Evolutionary conservation across 2,113 vertebrate species (phyloP).

Genomic region (Phaethon lepturus): DNA sequence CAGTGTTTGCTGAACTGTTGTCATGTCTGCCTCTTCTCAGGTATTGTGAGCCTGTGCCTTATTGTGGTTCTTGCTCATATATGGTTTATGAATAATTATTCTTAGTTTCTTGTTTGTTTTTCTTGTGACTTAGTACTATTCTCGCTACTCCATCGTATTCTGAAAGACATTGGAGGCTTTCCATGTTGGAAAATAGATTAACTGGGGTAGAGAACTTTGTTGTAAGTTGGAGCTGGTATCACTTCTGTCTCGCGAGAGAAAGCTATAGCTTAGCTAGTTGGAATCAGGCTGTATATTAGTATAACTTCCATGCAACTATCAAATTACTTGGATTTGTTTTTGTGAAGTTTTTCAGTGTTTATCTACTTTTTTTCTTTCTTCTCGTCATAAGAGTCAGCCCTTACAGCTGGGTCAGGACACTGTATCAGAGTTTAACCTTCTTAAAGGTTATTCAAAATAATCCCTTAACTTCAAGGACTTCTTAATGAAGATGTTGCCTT

Average conservation of each 20-base stretch:
- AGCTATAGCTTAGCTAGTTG: neutral
- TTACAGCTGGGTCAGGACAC: neutral
- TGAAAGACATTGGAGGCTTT: no score
- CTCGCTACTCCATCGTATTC: rapidly evolving
- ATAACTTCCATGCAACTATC: neutral
- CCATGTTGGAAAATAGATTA: rapidly evolving
- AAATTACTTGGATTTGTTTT: neutral
- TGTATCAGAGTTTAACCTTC: neutral
- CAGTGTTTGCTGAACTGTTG: rapidly evolving
- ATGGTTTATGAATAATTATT: rapidly evolving
- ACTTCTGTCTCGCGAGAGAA: neutral
- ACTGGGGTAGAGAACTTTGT: neutral
- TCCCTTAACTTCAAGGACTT: neutral
- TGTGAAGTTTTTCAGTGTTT: neutral
- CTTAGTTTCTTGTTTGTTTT: rapidly evolving
- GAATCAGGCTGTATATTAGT: neutral
- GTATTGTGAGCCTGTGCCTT: neutral
- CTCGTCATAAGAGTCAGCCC: rapidly evolving
- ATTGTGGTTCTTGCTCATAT: neutral
- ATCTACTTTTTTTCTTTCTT: no score
- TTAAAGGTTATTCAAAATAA: neutral
- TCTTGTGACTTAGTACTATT: neutral
- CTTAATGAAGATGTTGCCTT: neutral
- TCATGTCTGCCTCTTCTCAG: rapidly evolving
- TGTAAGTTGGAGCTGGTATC: neutral